phyloP scores from a whole-genome alignment of 2,113 vertebrate species.

The Bettongia penicillata region DNA sequence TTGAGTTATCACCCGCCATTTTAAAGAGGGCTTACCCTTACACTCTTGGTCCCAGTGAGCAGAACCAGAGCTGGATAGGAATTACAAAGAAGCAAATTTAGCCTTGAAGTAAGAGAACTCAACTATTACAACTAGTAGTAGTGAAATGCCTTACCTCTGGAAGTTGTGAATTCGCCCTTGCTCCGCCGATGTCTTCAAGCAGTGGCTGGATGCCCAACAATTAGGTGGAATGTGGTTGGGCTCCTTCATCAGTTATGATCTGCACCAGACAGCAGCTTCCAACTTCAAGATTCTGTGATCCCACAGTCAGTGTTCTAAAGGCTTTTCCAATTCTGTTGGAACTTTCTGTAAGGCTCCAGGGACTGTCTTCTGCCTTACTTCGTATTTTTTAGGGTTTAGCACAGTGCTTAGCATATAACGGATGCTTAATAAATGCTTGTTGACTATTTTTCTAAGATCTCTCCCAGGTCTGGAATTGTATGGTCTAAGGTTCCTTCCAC shows the following conservation, averaged over 20 bases:
- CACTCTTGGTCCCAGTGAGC: neutral
- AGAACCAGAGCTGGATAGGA: neutral
- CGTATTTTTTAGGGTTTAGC: neutral
- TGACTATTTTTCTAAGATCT: neutral
- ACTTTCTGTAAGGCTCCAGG: neutral
- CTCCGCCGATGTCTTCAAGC: too few species aligned
- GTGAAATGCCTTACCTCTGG: neutral
- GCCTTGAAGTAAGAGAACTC: neutral
- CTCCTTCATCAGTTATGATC: neutral
- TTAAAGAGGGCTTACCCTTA: too few species aligned
- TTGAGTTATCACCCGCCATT: neutral
- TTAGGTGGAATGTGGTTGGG: neutral
- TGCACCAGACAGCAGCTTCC: neutral
- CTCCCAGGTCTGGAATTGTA: neutral
- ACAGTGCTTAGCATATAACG: neutral
- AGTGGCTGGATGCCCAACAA: neutral
- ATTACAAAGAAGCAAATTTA: neutral
- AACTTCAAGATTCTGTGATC: neutral
- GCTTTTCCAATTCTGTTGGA: neutral
- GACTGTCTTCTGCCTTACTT: neutral
- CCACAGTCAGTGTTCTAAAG: neutral
- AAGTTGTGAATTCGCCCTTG: neutral
- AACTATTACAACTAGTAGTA: neutral
- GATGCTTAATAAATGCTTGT: neutral
- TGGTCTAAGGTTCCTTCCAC: too few species aligned